These are phyloP conservation scores for Caenorhabditis japonica DNA, from an alignment of 2,888 invertebrate genomes.

Conservation along the genomic window DNA sequence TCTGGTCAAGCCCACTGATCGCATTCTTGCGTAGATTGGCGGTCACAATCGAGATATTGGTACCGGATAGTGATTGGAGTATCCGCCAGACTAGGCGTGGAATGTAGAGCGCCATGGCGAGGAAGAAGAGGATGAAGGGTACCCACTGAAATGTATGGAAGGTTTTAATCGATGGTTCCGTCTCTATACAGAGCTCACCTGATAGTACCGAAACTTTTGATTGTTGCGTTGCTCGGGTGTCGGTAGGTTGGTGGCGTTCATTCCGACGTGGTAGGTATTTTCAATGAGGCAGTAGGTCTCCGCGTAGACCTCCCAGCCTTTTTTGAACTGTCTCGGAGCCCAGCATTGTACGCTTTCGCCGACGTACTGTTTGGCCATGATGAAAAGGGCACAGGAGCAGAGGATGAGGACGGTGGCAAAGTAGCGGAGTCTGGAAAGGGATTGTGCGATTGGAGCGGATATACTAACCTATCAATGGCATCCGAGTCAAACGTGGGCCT, in stretches of 20 bases:
- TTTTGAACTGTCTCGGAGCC: conserved; percentile 71
- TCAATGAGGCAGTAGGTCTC: conserved; percentile 80
- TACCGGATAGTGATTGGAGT: conserved; percentile 67
- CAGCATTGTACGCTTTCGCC: conserved; percentile 79
- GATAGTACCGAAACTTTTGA: conserved; percentile 66
- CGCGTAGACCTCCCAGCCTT: conserved; percentile 79
- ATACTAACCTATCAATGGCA: conserved; percentile 52
- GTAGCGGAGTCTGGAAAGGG: conserved; percentile 55
- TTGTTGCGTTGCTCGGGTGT: conserved; percentile 43
- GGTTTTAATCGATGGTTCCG: not conserved
- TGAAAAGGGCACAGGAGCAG: conserved; percentile 41
- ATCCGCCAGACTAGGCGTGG: conserved; percentile 72
- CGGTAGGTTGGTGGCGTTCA: conserved; percentile 61
- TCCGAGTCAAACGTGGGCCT: conserved; percentile 55
- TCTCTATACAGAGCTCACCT: conserved; percentile 39
- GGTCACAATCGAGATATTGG: conserved; percentile 56
- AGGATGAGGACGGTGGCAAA: conserved; percentile 47
- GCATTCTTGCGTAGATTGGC: conserved; percentile 51
- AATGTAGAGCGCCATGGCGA: conserved; percentile 68
- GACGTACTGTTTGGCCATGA: conserved; percentile 77
- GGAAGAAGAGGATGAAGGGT: conserved; percentile 72
- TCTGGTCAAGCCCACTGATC: conserved; percentile 2
- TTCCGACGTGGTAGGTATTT: conserved; percentile 78
- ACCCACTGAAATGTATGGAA: conserved; percentile 71
- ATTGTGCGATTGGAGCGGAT: not conserved